These are phyloP conservation scores for Drosophila arizonae DNA, from an alignment of 1,140 invertebrate genomes.

Conservation along the genomic window DNA sequence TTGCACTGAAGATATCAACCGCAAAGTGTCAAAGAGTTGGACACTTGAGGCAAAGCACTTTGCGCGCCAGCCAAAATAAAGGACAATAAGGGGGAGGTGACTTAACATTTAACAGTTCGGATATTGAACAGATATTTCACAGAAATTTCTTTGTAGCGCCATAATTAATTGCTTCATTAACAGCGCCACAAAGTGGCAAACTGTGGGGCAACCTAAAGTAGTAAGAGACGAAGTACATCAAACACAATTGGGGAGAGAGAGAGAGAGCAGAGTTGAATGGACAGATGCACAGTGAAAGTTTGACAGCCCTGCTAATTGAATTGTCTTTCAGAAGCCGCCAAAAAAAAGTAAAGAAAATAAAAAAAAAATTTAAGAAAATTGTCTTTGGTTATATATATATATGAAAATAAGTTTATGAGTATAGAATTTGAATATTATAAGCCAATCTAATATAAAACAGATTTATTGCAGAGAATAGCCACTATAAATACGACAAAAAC, in stretches of 20 bases:
- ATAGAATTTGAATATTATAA: too few species aligned
- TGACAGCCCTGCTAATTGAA: constrained; percentile 77
- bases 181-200: constrained; percentile 45
- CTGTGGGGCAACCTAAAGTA: constrained; percentile 29
- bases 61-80: constrained; percentile 45
- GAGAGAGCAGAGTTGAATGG: constrained; percentile 31
- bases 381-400: too few species aligned
- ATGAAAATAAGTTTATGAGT: too few species aligned
- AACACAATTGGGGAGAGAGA: constrained; percentile 19
- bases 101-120: constrained; percentile 62
- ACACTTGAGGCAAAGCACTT: constrained; percentile 68
- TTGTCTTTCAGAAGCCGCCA: constrained; percentile 52
- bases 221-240: constrained; percentile 6
- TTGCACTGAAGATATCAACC: constrained; percentile 74
- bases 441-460: too few species aligned
- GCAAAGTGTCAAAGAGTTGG: constrained; percentile 78
- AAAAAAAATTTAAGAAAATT: too few species aligned
- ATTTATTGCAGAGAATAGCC: too few species aligned
- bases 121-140: constrained; percentile 16
- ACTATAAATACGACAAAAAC: too few species aligned
- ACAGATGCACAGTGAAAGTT: constrained; percentile 53
- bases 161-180: constrained; percentile 81
- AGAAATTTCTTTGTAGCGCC: constrained; percentile 38
- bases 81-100: constrained; percentile 10
- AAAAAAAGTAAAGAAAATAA: not conserved